A percentile compares a stretch with the other conserved stretches of the same genome.
Evolutionary conservation across 2,797 vertebrate genomes (phyloP).

Genomic region (Okamejei kenojei): DNA sequence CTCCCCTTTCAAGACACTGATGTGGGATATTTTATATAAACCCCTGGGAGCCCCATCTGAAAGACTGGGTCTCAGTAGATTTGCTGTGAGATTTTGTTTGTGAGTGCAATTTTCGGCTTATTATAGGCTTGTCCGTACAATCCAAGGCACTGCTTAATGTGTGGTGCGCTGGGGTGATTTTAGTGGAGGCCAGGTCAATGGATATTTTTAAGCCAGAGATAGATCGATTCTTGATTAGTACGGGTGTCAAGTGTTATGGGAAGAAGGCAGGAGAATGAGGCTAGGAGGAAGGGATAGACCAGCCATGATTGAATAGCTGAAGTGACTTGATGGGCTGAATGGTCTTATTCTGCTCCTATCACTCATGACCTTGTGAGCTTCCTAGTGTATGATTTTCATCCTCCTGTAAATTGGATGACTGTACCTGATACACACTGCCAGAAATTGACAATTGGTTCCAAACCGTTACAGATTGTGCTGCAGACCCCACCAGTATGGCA

Average conservation of each 20-base stretch:
- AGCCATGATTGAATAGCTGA: too few species aligned
- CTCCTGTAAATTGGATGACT: not conserved
- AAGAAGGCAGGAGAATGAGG: too few species aligned
- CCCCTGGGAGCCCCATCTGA: not conserved
- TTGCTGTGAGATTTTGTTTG: not conserved
- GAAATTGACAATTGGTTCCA: not conserved
- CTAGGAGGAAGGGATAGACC: too few species aligned
- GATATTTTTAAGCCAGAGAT: too few species aligned
- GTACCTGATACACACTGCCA: not conserved
- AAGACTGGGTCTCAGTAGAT: not conserved
- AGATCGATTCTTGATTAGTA: too few species aligned
- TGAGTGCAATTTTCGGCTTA: not conserved
- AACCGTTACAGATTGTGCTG: not conserved
- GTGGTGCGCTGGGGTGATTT: not conserved
- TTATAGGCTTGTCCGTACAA: not conserved
- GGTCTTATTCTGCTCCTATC: too few species aligned
- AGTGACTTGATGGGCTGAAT: too few species aligned
- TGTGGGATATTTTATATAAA: not conserved
- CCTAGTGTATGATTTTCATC: not conserved
- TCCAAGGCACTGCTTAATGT: not conserved
- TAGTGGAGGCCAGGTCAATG: too few species aligned
- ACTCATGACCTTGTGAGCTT: not conserved
- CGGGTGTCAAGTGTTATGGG: too few species aligned
- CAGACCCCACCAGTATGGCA: not conserved
- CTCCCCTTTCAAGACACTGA: not conserved